A percentile compares a stretch with the other conserved stretches of the same genome.
These are phyloP conservation scores for Pseudopodoces humilis DNA, from an alignment of 2,113 vertebrate genomes.

Conservation along the genomic window DNA sequence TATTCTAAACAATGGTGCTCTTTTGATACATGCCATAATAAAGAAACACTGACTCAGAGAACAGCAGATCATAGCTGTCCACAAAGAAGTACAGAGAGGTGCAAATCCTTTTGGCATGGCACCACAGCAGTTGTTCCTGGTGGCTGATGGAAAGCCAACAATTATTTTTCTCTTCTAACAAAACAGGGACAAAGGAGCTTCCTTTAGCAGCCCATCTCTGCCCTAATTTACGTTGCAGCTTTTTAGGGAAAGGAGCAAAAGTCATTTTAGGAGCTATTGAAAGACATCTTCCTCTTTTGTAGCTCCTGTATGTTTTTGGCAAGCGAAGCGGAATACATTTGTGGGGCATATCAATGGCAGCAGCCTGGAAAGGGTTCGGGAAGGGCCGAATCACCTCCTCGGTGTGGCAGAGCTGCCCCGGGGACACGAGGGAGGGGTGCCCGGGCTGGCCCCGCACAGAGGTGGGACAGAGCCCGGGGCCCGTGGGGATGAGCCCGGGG, in stretches of 20 bases:
- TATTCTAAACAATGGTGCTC: slow-evolving; percentile 59
- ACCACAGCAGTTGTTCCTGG: slow-evolving; percentile 34
- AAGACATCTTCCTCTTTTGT: neutral
- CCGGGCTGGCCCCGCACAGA: no score
- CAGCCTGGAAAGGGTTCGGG: neutral
- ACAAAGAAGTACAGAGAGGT: slow-evolving; percentile 53
- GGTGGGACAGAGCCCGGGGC: no score
- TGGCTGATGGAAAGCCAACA: slow-evolving; percentile 52
- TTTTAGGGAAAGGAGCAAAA: slow-evolving; percentile 55
- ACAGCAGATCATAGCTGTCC: slow-evolving; percentile 49
- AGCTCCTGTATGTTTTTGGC: slow-evolving; percentile 22
- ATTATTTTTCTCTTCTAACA: slow-evolving; percentile 53
- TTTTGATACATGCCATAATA: slow-evolving; percentile 49
- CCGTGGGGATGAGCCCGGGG: no score
- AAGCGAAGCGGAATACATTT: neutral
- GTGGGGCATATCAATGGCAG: slow-evolving; percentile 18
- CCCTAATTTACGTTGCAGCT: slow-evolving; percentile 40
- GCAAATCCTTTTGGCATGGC: slow-evolving; percentile 55
- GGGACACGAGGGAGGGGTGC: neutral
- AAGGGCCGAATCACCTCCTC: neutral
- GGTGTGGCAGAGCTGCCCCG: neutral
- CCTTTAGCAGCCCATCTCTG: slow-evolving; percentile 21
- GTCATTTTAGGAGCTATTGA: slow-evolving; percentile 50
- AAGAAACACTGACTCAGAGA: slow-evolving; percentile 43
- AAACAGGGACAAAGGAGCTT: slow-evolving; percentile 30